Percentiles rank a stretch among this genome's conserved stretches.
Conservation (phyloP, 2,888 invertebrate species). For the Nephrotoma appendiculata region DNA sequence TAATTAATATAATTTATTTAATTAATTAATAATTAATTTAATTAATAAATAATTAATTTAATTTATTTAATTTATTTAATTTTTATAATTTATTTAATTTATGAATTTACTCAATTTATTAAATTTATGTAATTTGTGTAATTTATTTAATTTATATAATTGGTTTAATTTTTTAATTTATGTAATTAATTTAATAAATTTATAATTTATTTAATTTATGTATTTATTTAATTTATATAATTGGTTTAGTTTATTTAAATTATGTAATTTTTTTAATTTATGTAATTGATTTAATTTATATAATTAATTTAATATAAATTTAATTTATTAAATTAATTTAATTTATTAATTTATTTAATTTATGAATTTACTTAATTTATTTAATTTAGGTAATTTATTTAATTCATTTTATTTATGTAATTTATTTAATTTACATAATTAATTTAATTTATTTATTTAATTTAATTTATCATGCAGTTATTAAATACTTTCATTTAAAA, state of each 20-base stretch:
- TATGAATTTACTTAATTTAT: not conserved
- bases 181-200: not conserved
- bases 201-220: not conserved
- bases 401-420: not conserved
- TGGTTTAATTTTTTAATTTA: not conserved
- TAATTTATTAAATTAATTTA: not conserved
- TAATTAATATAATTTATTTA: not conserved
- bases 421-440: not conserved
- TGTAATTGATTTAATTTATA: not conserved
- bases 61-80: not conserved
- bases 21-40: not conserved
- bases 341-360: not conserved
- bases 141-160: not conserved
- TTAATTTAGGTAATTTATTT: not conserved
- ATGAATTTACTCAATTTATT: not conserved
- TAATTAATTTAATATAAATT: not conserved
- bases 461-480: not conserved
- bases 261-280: not conserved
- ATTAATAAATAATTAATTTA: not conserved
- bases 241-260: not conserved
- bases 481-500: no score
- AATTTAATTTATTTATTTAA: not conserved
- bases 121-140: not conserved
- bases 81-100: not conserved
- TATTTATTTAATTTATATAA: not conserved